phyloP scores from a whole-genome alignment of 2,113 vertebrate species.

The Thermophis baileyi region DNA sequence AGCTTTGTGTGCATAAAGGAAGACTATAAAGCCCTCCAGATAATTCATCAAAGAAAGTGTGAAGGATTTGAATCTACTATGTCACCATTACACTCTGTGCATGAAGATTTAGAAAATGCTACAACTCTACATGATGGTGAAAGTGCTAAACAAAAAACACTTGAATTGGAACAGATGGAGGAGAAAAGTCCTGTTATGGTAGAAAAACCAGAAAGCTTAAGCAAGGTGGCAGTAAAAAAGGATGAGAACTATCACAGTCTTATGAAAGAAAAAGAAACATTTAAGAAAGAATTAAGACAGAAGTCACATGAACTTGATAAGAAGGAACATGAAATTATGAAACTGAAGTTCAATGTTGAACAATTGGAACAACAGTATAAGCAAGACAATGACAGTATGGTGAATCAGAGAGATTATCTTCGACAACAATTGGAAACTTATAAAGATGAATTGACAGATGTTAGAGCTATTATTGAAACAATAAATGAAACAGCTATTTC shows the following conservation, averaged over 20 bases:
- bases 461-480: slow-evolving; percentile 32
- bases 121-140: slow-evolving; percentile 54
- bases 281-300: slow-evolving; percentile 62
- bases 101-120: slow-evolving; percentile 57
- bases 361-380: slow-evolving; percentile 43
- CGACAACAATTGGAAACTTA: slow-evolving; percentile 47
- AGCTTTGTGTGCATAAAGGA: slow-evolving; percentile 54
- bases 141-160: slow-evolving; percentile 40
- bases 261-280: slow-evolving; percentile 42
- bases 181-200: slow-evolving; percentile 37
- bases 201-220: slow-evolving; percentile 44
- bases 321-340: slow-evolving; percentile 48
- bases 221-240: slow-evolving; percentile 54
- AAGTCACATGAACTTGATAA: slow-evolving; percentile 38
- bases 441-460: slow-evolving; percentile 39
- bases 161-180: slow-evolving; percentile 57
- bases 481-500: slow-evolving; percentile 54
- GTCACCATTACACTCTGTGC: slow-evolving; percentile 39
- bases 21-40: slow-evolving; percentile 51
- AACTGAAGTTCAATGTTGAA: slow-evolving; percentile 28
- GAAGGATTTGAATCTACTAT: slow-evolving; percentile 57
- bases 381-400: slow-evolving; percentile 37
- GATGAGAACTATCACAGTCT: slow-evolving; percentile 44
- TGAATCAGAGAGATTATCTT: slow-evolving; percentile 38
- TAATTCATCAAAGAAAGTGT: slow-evolving; percentile 60